Base-by-base conservation (phyloP, 2,113 vertebrate species). In the Corythaixoides concolor region DNA sequence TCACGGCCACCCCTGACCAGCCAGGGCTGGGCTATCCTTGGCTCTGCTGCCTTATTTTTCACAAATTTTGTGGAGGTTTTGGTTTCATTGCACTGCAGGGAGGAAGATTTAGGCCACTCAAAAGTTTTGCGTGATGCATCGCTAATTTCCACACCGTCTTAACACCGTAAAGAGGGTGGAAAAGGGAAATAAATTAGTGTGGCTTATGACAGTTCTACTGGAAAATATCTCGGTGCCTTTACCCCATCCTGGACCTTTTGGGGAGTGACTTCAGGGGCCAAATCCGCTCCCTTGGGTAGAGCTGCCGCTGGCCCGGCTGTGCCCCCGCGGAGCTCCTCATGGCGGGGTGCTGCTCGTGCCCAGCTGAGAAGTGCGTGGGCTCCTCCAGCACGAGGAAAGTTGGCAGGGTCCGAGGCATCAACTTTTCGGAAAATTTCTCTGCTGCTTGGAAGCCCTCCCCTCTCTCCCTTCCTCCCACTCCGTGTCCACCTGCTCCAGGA, bases 401-500 rank as follows among this genome's bases (percentile, higher is more conserved):
- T 93, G 90, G 92, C 88, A 74, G 59, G 12, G 50, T 21, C 39
- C 37, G 20, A 80, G 50, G 90, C 73, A 82, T 39, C 62, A 5
- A 70, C 15, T 69, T 91, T 74, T 76, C 11, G 93, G 92, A 82
- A 66, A 26, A 5, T 55, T 85, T 85, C 73, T 60, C 26, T 64
- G 86, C 43, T 35, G 19, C 49, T 85, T 67, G 66, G 81, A 84
- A 93, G 67, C 59, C 9, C 37, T 67, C 60, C 60, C 30, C 49
- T 67, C 30, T 15, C 56, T 56, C 33, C 60, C 49, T 73, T 17
- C 56, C 43, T 66, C 90, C 60, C 33, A 11, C 52, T 35, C 79
- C 7, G 5, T 35, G 53, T 93, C 93, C 97, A 95, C 96, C 95
- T 97, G 93, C 90, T 96, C 74, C 62, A 66, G 68, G 59, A n/a